Base-by-base conservation (phyloP, 2,888 invertebrate species). In the Diarsia rubi region DNA sequence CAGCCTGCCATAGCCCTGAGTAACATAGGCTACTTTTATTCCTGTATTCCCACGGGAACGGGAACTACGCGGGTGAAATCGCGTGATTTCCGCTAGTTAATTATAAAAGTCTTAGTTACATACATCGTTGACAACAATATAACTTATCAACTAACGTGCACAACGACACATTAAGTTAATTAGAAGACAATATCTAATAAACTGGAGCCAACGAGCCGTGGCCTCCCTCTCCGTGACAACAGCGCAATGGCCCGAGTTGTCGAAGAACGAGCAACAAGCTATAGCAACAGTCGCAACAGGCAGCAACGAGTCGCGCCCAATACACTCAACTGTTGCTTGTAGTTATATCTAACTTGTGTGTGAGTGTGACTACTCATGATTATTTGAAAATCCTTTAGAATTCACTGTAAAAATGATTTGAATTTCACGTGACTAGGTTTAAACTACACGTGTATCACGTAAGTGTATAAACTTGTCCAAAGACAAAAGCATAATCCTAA, bases 241-340 rank as follows among this genome's bases (percentile, higher is more conserved):
- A 27, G 37, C 27, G 71, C 54, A 65, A 80, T n/a, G 14, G 54
- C 42, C 27, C 16, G 14, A 42, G 57, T 59, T 68, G 69, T 66
- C 24, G 59, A 65, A 63, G 69, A 62, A 62, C n/a, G 21, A 60
- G 27, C 60, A 63, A 63, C 31, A 27, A 72, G 54, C 52, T 21
- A n/a, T n/a, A 16, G 42, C 63, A 45, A 54, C 45, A 60, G 67
- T 24, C 14, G 21, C 60, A 47, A 54, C 42, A 24, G 66, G 59
- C 60, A 65, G 37, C 64, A 49, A 24, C 63, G 59, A 44, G 75
- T 16, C 47, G 52, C 52, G 47, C 49, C 27, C 47, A 16, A 37
- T 62, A 21, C 75, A 52, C 63, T 63, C 85, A 85, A 83, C 80
- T 84, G 86, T 86, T 86, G 84, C 83, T 79, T 57, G 44, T 47